Base-by-base conservation (phyloP, 35 echinoderm and acorn worm species). In the Patiria miniata region DNA sequence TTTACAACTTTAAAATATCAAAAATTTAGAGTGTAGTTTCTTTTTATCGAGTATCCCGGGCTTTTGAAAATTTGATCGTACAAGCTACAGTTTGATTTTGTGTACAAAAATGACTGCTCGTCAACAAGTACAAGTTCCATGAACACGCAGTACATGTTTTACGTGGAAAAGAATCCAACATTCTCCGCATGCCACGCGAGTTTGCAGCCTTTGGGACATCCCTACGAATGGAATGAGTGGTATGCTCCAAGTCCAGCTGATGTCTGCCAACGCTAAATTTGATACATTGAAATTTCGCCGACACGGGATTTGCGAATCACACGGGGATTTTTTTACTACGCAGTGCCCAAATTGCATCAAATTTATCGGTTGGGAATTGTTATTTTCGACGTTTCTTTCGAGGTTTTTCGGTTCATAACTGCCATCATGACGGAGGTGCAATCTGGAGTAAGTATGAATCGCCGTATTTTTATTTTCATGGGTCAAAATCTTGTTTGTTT, bases 171-270 rank as follows among this genome's bases (percentile, higher is more conserved):
- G 65, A 73, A 73, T 26, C 57, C 14, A 60, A 60, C 57, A 73
- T 73, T 73, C 65, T 73, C 65, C 26, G 65, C 65, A 73, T 73
- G 65, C 65, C 65, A 23, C 4, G 65, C 65, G 65, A 73, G 65
- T 30, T 30, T 73, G 65, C 8, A 36, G 65, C 14, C 65, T 26
- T 73, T 30, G 65, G 65, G 26, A 73, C 65, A 73, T 73, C 65
- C 65, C 65, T 73, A 34, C 16, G 8, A 30, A 26, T 73, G 65
- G 65, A 36, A 73, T 73, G 65, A 34, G 29, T 73, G 65, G 65
- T 73, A 73, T 73, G 65, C 8, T 73, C 65, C 65, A 73, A 73
- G 23, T 73, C 65, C 65, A 73, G 65, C 65, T 73, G 65, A 73
- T 73, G 65, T 2, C 6, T 5, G 34, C 61, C 61, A 73, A 73